These are phyloP conservation scores for Muschampia plurimacula DNA, from an alignment of 2,888 invertebrate species.

Conservation along the genomic window DNA sequence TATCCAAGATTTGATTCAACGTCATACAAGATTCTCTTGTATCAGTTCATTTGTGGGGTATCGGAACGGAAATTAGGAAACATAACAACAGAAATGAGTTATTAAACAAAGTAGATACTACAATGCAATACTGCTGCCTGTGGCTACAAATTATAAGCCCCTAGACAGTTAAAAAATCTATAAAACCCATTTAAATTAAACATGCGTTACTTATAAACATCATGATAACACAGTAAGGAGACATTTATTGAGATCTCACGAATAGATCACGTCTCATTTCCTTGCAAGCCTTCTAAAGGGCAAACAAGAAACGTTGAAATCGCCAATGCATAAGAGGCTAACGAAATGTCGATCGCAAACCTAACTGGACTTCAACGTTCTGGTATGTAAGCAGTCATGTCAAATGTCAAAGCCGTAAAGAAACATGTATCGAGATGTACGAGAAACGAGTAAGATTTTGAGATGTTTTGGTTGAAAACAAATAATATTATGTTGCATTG, in stretches of 20 bases:
- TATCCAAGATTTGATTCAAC: conserved; percentile 10
- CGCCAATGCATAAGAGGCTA: conserved; percentile 52
- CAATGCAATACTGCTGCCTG: too few relatives aligned
- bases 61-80: neutral
- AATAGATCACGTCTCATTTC: conserved; percentile 17
- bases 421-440: conserved; percentile 18
- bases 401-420: conserved; percentile 40
- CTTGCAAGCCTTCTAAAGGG: conserved; percentile 23
- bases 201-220: too few relatives aligned
- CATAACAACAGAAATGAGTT: too few relatives aligned
- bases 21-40: neutral
- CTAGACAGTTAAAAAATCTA: too few relatives aligned
- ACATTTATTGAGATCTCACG: conserved; percentile 15
- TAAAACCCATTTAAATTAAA: too few relatives aligned
- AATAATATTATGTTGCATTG: neutral
- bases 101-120: too few relatives aligned
- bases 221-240: conserved; percentile 2
- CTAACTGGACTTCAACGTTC: conserved; percentile 40
- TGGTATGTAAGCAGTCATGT: conserved; percentile 40
- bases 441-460: neutral
- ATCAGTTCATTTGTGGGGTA: neutral
- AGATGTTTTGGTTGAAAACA: neutral
- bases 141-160: too few relatives aligned
- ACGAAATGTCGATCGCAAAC: conserved; percentile 55
- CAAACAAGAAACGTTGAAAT: conserved; percentile 36